phyloP scores from a whole-genome alignment of 2,888 invertebrate genomes.

The Eugnorisma glareosa region DNA sequence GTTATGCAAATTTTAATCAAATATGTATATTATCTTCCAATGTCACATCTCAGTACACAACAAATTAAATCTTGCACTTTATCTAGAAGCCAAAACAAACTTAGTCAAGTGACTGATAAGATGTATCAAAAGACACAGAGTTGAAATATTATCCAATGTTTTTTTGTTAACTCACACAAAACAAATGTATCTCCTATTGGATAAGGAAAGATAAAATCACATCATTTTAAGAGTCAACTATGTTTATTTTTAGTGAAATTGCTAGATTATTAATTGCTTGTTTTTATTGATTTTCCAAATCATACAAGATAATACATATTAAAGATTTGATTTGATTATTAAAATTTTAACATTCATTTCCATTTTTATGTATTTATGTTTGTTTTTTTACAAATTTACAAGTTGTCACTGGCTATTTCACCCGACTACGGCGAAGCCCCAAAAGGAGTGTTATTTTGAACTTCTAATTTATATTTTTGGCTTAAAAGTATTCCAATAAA shows the following conservation, averaged over 20 bases:
- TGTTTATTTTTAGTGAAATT: not conserved
- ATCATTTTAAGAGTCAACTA: not conserved
- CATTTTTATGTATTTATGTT: not conserved
- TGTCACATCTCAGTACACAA: not conserved
- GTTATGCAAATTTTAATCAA: not conserved
- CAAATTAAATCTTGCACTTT: slow-evolving; percentile 20
- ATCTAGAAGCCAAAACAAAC: slow-evolving; percentile 43
- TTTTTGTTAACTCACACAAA: not conserved
- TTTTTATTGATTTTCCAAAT: not conserved
- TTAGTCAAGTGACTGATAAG: slow-evolving; percentile 48
- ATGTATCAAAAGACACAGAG: not conserved
- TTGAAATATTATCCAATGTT: slow-evolving; percentile 16
- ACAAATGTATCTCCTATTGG: not conserved
- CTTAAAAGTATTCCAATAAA: not conserved
- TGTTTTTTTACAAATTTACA: not conserved
- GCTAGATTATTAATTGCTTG: not conserved
- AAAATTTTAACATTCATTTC: too few species aligned
- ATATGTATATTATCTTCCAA: not conserved
- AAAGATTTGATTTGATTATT: too few species aligned
- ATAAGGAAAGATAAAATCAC: slow-evolving; percentile 5
- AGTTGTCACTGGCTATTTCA: not conserved
- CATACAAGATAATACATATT: not conserved
- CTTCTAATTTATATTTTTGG: not conserved
- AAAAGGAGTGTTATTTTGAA: not conserved
- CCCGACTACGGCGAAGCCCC: not conserved